Conservation (phyloP, 2,797 vertebrate species). For the Cryptoblepharus egeriae region DNA sequence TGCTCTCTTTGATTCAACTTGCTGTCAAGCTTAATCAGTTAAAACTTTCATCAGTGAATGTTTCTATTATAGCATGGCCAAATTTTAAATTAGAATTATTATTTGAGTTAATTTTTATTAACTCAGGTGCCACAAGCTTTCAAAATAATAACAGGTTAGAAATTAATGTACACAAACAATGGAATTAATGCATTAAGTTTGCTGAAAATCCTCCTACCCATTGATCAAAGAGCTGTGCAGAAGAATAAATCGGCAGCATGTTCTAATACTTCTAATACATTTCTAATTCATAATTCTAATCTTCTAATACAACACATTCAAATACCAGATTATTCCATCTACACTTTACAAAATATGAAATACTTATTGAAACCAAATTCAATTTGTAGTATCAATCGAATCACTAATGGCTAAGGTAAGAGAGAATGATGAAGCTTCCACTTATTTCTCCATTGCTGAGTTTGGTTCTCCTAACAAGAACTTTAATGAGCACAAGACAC, state of each 20-base stretch:
- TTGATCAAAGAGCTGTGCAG: not conserved
- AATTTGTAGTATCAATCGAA: slow-evolving; percentile 14
- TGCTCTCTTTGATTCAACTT: not conserved
- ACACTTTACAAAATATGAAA: slow-evolving; percentile 18
- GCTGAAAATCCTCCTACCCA: not conserved
- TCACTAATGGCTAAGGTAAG: not conserved
- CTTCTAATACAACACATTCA: no score
- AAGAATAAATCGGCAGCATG: not conserved
- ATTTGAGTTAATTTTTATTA: no score
- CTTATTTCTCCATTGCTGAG: not conserved
- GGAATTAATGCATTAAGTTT: not conserved
- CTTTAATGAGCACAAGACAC: slow-evolving; percentile 22
- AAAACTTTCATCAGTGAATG: not conserved
- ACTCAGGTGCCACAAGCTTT: not conserved
- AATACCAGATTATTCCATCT: slow-evolving; percentile 21
- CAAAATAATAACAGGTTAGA: not conserved
- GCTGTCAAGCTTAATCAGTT: not conserved
- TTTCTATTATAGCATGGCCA: not conserved
- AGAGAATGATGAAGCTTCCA: slow-evolving; percentile 15
- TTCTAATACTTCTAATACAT: no score
- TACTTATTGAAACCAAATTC: not conserved
- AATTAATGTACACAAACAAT: not conserved
- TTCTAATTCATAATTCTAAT: no score
- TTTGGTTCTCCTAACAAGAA: slow-evolving; percentile 6
- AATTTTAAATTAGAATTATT: not conserved